phyloP scores from a whole-genome alignment of 2,888 invertebrate species.

The Eupithecia exiguata region DNA sequence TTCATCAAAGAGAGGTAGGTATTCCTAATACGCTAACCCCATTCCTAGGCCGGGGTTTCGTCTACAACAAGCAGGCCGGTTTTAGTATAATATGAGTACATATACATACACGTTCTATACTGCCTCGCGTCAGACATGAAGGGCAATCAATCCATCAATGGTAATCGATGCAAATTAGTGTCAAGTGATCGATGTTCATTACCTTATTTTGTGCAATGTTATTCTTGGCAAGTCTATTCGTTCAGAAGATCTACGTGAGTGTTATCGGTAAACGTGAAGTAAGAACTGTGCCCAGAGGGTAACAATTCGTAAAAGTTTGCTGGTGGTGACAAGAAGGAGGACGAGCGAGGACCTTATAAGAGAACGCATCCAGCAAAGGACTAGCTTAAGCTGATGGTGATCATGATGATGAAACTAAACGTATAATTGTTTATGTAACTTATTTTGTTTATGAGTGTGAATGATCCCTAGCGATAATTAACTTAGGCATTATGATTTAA shows the following conservation, averaged over 20 bases:
- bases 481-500: too few species aligned
- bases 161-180: constrained; percentile 50
- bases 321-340: not conserved
- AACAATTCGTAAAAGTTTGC: not conserved
- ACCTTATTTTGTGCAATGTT: constrained; percentile 26
- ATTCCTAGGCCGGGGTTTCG: not conserved
- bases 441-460: too few species aligned
- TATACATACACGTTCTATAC: not conserved
- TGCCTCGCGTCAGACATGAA: constrained; percentile 33
- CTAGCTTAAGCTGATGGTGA: not conserved
- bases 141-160: constrained; percentile 51
- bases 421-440: too few species aligned
- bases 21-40: not conserved
- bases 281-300: too few species aligned
- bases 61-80: not conserved
- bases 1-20: not conserved
- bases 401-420: too few species aligned
- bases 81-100: not conserved
- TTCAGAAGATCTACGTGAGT: not conserved
- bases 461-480: too few species aligned
- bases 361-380: not conserved
- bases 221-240: not conserved
- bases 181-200: constrained; percentile 41
- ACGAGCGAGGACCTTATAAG: not conserved
- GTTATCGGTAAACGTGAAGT: not conserved